Base-by-base conservation (phyloP, 2,888 invertebrate species). In the Drosophila tanythrix region DNA sequence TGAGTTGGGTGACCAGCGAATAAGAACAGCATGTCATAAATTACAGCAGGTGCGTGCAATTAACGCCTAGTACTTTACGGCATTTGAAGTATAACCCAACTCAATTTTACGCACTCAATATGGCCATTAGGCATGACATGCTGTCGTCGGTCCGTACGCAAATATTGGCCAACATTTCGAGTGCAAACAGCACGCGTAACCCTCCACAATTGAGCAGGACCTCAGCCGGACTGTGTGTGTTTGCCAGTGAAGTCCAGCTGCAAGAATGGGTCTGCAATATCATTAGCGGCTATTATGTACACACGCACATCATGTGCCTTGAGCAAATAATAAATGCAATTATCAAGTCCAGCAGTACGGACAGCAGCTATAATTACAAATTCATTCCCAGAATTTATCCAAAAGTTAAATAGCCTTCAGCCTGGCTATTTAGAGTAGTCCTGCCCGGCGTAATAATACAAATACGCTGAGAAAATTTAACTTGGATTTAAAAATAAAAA, bases 111-210 rank as follows among this genome's bases (percentile, higher is more conserved):
- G 57, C 73, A 80, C 88, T 85, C 70, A 70, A 77, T 82, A 74
- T 60, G 86, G 81, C 70, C 72, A 88, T 88, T 88, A 85, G 70
- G 74, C 79, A 74, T 71, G 84, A 89, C 84, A 87, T 72, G 87
- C 76, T 76, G 83, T 83, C 81, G 64, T 76, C 81, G 68, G 67
- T 57, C 15, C 46, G 52, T 27, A n/a, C 36, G 38, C 74, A 80
- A 89, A 89, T 89, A 79, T 87, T 86, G 61, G 77, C 73, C 70
- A 76, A 70, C 82, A 70, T 76, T 88, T 85, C 31, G 59, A 72
- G 67, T 65, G 72, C 67, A 81, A 88, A 83, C 87, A 85, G n/a
- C 48, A 56, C 55, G 52, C 70, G 58, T 64, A 66, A 69, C 66
- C 78, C 59, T 58, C 53, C 18, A 76, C 13, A 76, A 69, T 67